A percentile compares a stretch with the other conserved stretches of the same genome.
Evolutionary conservation across 2,888 invertebrate genomes (phyloP).

Genomic region (Ditula angustiorana): DNA sequence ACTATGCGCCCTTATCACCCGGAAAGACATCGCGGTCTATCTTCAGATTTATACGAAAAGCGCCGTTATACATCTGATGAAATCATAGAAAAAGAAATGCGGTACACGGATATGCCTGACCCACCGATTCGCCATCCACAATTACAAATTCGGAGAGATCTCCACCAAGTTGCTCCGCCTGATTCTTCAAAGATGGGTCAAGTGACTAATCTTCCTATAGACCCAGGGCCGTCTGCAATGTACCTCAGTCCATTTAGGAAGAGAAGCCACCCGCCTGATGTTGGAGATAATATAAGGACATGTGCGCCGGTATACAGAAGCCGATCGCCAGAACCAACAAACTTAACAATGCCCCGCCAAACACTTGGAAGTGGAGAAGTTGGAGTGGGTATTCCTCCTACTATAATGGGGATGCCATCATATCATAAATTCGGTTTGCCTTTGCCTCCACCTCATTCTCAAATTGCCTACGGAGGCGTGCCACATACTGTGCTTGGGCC

Average conservation of each 20-base stretch:
- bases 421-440: conserved; percentile 81
- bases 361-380: conserved; percentile 66
- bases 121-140: conserved; percentile 82
- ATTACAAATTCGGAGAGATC: conserved; percentile 91
- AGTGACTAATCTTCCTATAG: conserved; percentile 76
- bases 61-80: conserved; percentile 77
- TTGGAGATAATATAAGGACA: conserved; percentile 72
- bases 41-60: conserved; percentile 74
- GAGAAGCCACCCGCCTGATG: conserved; percentile 83
- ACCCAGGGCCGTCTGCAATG: conserved; percentile 74
- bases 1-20: conserved; percentile 91
- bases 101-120: conserved; percentile 78
- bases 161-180: conserved; percentile 85
- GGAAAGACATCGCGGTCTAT: conserved; percentile 71
- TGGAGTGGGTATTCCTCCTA: conserved; percentile 70
- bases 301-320: conserved; percentile 74
- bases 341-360: conserved; percentile 77
- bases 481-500: conserved; percentile 74
- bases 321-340: conserved; percentile 81
- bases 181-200: conserved; percentile 72
- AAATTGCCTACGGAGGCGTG: conserved; percentile 72
- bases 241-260: conserved; percentile 85
- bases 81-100: conserved; percentile 79
- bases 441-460: conserved; percentile 77
- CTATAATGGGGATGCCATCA: conserved; percentile 76